Conservation (phyloP, 2,113 vertebrate genomes). For the Aptenodytes patagonicus region DNA sequence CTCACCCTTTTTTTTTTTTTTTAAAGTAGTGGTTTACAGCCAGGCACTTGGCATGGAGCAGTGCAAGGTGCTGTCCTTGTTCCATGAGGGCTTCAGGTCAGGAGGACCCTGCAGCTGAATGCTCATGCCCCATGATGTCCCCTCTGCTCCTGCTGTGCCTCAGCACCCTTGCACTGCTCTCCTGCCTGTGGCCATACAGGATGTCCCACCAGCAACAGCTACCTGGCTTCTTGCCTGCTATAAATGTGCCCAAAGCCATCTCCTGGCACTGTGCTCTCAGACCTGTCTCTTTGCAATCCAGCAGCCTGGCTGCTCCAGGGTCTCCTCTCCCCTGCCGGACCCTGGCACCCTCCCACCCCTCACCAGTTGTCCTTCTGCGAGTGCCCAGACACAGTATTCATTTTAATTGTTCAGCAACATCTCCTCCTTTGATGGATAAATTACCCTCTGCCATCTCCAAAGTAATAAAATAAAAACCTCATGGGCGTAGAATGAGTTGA, state of each 20-base stretch:
- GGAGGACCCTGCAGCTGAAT: not conserved
- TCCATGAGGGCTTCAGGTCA: not conserved
- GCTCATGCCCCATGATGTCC: fast-evolving
- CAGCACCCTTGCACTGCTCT: not conserved
- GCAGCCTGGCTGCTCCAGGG: not conserved
- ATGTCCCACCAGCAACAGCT: not conserved
- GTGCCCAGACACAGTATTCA: not conserved
- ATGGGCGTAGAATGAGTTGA: not conserved
- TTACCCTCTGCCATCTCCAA: not conserved
- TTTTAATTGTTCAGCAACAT: constrained; percentile 8
- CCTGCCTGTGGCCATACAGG: not conserved
- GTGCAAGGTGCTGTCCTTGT: not conserved
- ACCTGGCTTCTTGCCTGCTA: not conserved
- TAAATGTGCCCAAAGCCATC: not conserved
- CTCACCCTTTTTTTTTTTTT: not conserved
- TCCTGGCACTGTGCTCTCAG: not conserved
- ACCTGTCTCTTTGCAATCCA: not conserved
- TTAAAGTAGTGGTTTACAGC: not conserved
- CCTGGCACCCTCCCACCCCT: not conserved
- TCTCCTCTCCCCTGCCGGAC: not conserved
- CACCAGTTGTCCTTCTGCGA: not conserved
- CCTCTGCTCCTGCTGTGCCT: not conserved
- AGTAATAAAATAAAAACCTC: constrained; percentile 38
- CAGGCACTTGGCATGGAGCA: not conserved
- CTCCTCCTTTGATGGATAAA: constrained; percentile 11